These are phyloP conservation scores for Nebria salina DNA, from an alignment of 2,888 invertebrate species.

Conservation along the genomic window DNA sequence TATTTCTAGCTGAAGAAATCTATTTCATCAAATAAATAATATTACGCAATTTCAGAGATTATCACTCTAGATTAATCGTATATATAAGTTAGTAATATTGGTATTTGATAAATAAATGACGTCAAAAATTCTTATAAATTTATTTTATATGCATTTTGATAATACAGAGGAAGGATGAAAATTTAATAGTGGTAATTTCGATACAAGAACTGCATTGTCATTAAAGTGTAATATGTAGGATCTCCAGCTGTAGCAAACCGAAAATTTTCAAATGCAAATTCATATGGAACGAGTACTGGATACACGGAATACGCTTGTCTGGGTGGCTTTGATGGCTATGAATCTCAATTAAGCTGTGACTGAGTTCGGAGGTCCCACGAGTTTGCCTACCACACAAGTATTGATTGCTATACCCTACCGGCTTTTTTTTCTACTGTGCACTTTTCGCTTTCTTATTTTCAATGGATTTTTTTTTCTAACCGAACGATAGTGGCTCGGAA, in stretches of 20 bases:
- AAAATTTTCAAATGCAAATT: slow-evolving; percentile 11
- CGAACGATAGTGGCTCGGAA: slow-evolving; percentile 14
- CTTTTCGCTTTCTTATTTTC: background rate
- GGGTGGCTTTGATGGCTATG: slow-evolving; percentile 28
- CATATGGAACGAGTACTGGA: background rate
- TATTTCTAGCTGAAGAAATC: no score
- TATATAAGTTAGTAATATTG: no score
- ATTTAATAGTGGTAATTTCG: background rate
- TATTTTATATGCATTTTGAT: no score
- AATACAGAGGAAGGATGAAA: no score
- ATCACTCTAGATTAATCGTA: no score
- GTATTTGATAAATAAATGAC: no score
- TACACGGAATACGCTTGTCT: background rate
- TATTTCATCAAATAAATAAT: no score
- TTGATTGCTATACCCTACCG: slow-evolving; percentile 21
- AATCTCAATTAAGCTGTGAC: slow-evolving; percentile 40
- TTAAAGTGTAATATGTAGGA: background rate
- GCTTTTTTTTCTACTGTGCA: slow-evolving; percentile 11
- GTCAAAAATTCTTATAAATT: no score
- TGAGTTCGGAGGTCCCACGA: slow-evolving; percentile 23
- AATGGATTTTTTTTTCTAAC: background rate
- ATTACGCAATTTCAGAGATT: no score
- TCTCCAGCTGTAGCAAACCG: background rate
- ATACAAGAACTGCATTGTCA: background rate
- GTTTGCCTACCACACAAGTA: slow-evolving; percentile 17